Evolutionary conservation across 2,113 vertebrate genomes (phyloP).

Genomic region (Centropus unirufus): DNA sequence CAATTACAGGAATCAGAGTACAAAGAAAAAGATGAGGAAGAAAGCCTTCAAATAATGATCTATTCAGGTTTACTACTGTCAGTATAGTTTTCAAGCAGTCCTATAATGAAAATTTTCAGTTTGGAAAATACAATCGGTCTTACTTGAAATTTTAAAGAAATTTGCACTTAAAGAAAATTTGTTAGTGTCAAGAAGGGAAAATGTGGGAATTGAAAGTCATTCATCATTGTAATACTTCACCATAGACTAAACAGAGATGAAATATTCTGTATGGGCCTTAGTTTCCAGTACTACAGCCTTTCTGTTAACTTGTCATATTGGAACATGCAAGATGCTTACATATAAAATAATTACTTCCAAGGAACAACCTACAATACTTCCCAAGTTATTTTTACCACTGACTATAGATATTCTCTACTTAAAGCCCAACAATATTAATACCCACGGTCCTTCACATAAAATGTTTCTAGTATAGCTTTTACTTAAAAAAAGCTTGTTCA

Average conservation of each 20-base stretch:
- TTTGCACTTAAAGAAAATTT: constrained; percentile 53
- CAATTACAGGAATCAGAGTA: neutral
- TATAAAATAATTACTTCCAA: neutral
- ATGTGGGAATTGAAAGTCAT: constrained; percentile 58
- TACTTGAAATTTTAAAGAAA: neutral
- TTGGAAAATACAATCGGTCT: neutral
- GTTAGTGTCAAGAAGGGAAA: constrained; percentile 41
- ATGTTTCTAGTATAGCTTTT: neutral
- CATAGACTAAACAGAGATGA: constrained; percentile 47
- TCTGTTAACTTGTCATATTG: neutral
- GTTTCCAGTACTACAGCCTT: neutral
- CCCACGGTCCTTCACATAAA: neutral
- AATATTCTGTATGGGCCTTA: constrained; percentile 2
- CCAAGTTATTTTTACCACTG: neutral
- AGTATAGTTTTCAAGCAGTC: constrained; percentile 34
- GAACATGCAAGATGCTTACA: neutral
- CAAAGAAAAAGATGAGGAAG: constrained; percentile 5
- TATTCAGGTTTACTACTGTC: constrained; percentile 31
- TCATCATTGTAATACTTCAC: constrained; percentile 42
- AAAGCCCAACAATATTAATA: neutral
- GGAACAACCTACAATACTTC: neutral
- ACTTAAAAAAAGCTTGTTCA: neutral
- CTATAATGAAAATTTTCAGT: constrained; percentile 24
- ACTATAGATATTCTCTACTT: neutral
- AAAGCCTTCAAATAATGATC: constrained; percentile 20